Percentiles rank a stretch among this genome's conserved stretches.
These are phyloP conservation scores for Ichneumoninae sp. DNA, from an alignment of 2,888 invertebrate species.

Conservation along the genomic window DNA sequence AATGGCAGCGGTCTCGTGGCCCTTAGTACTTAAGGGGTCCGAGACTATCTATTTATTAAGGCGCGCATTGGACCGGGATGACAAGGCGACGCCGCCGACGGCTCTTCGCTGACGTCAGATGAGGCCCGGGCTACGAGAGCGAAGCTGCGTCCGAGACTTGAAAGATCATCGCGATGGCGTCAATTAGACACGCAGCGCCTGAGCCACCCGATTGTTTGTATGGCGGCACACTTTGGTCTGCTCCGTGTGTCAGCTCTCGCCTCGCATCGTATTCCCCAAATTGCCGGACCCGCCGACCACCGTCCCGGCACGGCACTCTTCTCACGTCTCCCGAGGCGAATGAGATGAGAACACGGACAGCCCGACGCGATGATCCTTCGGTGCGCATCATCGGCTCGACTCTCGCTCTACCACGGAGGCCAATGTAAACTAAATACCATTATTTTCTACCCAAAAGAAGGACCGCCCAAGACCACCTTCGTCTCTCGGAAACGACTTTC, in stretches of 20 bases:
- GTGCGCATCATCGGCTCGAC: constrained; percentile 31
- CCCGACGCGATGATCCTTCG: constrained; percentile 27
- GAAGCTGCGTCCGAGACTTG: constrained; percentile 34
- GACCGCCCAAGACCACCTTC: constrained; percentile 39
- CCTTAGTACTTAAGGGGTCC: constrained; percentile 62
- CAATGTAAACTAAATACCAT: constrained; percentile 66
- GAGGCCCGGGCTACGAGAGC: constrained; percentile 5
- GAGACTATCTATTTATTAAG: constrained; percentile 68
- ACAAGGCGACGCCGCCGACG: constrained; percentile 31
- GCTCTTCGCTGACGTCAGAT: constrained; percentile 24
- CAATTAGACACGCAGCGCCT: constrained; percentile 68
- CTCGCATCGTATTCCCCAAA: constrained; percentile 67
- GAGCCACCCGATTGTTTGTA: constrained; percentile 76
- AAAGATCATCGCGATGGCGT: constrained; percentile 62
- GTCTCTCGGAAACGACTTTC: constrained; percentile 42
- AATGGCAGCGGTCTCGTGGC: constrained; percentile 55
- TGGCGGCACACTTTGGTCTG: constrained; percentile 73
- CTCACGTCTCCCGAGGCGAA: constrained; percentile 29
- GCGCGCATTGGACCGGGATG: constrained; percentile 28
- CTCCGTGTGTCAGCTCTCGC: constrained; percentile 33
- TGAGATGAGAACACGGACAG: constrained; percentile 12
- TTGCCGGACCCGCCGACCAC: constrained; percentile 65
- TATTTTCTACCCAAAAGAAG: constrained; percentile 43
- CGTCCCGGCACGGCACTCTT: constrained; percentile 5
- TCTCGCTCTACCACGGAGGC: constrained; percentile 49